phyloP scores from a whole-genome alignment of 1,140 invertebrate genomes.

The Tribolium castaneum region DNA sequence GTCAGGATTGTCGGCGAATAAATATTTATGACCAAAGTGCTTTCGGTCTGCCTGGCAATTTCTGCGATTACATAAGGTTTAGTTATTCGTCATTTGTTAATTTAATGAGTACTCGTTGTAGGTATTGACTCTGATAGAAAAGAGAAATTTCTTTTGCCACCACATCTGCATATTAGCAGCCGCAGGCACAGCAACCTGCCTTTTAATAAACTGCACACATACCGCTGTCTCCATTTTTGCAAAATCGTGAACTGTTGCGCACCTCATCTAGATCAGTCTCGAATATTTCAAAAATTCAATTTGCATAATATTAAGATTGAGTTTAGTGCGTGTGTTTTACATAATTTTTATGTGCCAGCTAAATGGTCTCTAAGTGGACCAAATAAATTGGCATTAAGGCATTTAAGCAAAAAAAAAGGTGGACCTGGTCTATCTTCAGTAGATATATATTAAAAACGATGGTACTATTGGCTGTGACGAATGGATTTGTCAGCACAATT shows the following conservation, averaged over 20 bases:
- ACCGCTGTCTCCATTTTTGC: not conserved
- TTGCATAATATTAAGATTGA: not conserved
- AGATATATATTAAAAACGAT: too few species aligned
- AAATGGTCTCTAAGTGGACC: not conserved
- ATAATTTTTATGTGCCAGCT: not conserved
- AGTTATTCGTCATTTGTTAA: constrained; percentile 2
- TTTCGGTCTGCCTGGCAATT: not conserved
- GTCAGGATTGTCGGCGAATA: constrained; percentile 16
- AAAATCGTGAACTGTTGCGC: not conserved
- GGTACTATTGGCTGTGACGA: too few species aligned
- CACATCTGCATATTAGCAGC: constrained; percentile 23
- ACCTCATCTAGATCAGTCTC: not conserved
- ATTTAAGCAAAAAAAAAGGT: too few species aligned
- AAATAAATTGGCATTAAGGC: not conserved
- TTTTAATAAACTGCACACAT: not conserved
- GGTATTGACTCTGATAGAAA: not conserved
- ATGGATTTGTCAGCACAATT: too few species aligned
- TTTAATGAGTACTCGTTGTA: not conserved
- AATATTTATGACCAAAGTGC: constrained; percentile 11
- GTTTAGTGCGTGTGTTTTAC: not conserved
- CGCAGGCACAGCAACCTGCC: not conserved
- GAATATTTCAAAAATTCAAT: not conserved
- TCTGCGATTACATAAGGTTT: constrained; percentile 9
- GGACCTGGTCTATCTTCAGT: too few species aligned
- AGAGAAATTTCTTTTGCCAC: constrained; percentile 24